Percentiles rank a stretch among this genome's conserved stretches.
Evolutionary conservation across 2,888 invertebrate genomes (phyloP).

Genomic region (Esperia sulphurella): DNA sequence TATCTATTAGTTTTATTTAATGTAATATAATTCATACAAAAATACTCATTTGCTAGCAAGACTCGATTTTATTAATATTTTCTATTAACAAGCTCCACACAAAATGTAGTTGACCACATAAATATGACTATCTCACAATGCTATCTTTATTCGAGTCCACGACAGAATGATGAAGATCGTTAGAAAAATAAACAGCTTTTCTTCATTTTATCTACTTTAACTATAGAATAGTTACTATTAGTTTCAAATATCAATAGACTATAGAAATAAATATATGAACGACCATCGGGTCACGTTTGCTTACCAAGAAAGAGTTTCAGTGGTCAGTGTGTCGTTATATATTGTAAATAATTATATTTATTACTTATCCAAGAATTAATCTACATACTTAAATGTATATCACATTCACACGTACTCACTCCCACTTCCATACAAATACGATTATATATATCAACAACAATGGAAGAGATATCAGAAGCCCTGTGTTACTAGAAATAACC

Average conservation of each 20-base stretch:
- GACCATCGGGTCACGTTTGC: constrained; percentile 7
- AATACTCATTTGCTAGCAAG: constrained; percentile 31
- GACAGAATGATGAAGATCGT: constrained; percentile 39
- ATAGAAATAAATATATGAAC: constrained; percentile 26
- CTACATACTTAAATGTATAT: constrained; percentile 28
- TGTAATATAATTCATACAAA: constrained; percentile 29
- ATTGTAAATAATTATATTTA: constrained; percentile 25
- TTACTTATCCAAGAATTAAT: constrained; percentile 24
- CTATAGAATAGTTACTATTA: constrained; percentile 35
- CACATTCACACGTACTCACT: constrained; percentile 43
- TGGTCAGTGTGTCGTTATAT: constrained; percentile 27
- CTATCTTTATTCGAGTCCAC: constrained; percentile 22
- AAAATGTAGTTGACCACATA: background rate
- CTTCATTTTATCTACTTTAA: constrained; percentile 18
- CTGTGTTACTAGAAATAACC: constrained; percentile 40
- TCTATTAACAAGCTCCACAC: background rate
- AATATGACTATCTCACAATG: constrained; percentile 7
- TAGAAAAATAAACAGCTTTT: constrained; percentile 61
- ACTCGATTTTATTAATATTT: constrained; percentile 7
- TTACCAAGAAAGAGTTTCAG: constrained; percentile 12
- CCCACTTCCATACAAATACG: constrained; percentile 34
- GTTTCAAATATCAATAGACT: constrained; percentile 26
- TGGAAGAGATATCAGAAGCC: constrained; percentile 71
- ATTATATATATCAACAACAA: constrained; percentile 54
- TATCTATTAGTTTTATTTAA: constrained; percentile 5